These are phyloP conservation scores for Autographa gamma DNA, from an alignment of 2,888 invertebrate genomes.

Conservation along the genomic window DNA sequence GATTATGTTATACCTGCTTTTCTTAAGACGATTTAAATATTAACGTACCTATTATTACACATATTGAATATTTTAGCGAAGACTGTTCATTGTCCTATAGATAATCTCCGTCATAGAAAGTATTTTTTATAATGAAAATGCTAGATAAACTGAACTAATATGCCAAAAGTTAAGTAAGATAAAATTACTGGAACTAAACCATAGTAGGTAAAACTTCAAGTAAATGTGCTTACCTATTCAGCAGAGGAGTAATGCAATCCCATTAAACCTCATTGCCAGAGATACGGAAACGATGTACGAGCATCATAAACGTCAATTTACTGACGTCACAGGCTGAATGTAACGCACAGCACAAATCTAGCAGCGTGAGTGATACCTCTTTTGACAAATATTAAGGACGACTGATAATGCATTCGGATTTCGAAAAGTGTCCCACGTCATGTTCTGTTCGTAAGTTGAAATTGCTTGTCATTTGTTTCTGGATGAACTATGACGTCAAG, in stretches of 20 bases:
- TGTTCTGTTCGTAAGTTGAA: background rate
- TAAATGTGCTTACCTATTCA: background rate
- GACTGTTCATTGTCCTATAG: too few relatives aligned
- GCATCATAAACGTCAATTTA: conserved; percentile 37
- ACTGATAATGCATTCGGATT: background rate
- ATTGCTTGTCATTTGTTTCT: background rate
- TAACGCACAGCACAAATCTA: background rate
- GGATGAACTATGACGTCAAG: background rate
- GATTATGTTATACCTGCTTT: background rate
- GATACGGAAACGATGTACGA: conserved; percentile 31
- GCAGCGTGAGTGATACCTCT: background rate
- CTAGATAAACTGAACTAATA: too few relatives aligned
- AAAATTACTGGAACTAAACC: background rate
- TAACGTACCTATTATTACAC: background rate
- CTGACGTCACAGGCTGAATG: conserved; percentile 3
- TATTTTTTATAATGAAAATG: too few relatives aligned
- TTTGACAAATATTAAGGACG: background rate
- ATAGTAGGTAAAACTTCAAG: background rate
- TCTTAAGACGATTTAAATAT: background rate
- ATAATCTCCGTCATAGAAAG: too few relatives aligned
- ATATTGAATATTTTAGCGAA: too few relatives aligned
- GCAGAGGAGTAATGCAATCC: background rate
- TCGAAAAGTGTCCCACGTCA: background rate
- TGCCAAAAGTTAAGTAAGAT: background rate
- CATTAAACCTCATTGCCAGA: conserved; percentile 35